Evolutionary conservation across 2,888 invertebrate genomes (phyloP).

Genomic region (Phengaris arion): DNA sequence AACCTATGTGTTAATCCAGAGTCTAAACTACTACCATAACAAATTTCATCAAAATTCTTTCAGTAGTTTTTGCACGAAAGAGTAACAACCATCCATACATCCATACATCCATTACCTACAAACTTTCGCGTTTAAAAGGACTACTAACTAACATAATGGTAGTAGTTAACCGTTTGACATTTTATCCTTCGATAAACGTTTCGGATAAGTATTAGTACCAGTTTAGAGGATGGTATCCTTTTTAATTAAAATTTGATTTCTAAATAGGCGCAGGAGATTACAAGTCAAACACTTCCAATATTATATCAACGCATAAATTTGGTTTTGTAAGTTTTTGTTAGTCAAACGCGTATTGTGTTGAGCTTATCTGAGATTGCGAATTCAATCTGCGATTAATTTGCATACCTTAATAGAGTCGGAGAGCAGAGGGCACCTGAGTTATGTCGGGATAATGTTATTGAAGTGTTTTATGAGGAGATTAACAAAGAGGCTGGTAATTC

Average conservation of each 20-base stretch:
- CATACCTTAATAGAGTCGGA: constrained; percentile 15
- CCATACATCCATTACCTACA: too few relatives aligned
- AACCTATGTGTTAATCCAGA: too few relatives aligned
- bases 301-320: not conserved
- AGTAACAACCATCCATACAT: too few relatives aligned
- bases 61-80: too few relatives aligned
- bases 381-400: constrained; percentile 19
- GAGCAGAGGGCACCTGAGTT: constrained; percentile 23
- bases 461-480: not conserved
- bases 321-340: not conserved
- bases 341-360: not conserved
- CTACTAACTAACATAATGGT: too few relatives aligned
- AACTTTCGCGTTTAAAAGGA: too few relatives aligned
- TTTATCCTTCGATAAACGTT: too few relatives aligned
- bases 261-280: not conserved
- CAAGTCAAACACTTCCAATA: not conserved
- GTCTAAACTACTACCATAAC: too few relatives aligned
- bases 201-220: too few relatives aligned
- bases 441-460: constrained; percentile 13
- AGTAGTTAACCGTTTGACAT: too few relatives aligned
- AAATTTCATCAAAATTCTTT: too few relatives aligned
- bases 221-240: too few relatives aligned
- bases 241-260: not conserved
- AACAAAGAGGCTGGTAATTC: constrained; percentile 1
- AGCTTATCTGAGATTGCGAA: not conserved